A percentile compares a stretch with the other conserved stretches of the same genome.
These are phyloP conservation scores for Cyphomyrus plagiostoma DNA, from an alignment of 2,113 vertebrate species.

Conservation along the genomic window DNA sequence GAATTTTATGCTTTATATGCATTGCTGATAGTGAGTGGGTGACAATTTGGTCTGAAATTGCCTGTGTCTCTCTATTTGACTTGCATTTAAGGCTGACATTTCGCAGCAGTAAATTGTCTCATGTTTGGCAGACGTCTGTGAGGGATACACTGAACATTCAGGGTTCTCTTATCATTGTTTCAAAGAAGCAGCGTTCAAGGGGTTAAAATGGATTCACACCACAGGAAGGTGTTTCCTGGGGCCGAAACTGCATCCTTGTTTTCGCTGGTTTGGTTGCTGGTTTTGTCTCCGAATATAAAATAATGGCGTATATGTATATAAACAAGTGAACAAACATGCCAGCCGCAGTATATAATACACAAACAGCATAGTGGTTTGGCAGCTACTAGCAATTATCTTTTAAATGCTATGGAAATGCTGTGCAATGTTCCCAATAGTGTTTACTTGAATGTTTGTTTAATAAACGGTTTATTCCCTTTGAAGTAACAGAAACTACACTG, in stretches of 20 bases:
- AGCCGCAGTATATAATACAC: neutral
- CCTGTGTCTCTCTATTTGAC: conserved; percentile 47
- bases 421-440: neutral
- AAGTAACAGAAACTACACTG: neutral
- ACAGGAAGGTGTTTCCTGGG: neutral
- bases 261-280: neutral
- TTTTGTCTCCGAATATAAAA: neutral
- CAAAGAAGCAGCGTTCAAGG: neutral
- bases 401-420: neutral
- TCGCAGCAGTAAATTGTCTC: neutral
- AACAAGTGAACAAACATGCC: neutral
- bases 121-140: neutral
- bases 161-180: neutral
- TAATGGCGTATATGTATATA: neutral
- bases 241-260: neutral
- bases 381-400: neutral
- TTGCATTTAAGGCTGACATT: conserved; percentile 19
- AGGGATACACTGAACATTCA: neutral
- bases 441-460: neutral
- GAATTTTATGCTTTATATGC: conserved; percentile 53
- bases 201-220: conserved; percentile 3
- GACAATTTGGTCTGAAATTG: conserved; percentile 59
- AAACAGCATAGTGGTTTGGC: neutral
- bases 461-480: neutral
- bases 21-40: conserved; percentile 52